Evolutionary conservation across 2,888 invertebrate species (phyloP).

Genomic region (Diarsia rubi): DNA sequence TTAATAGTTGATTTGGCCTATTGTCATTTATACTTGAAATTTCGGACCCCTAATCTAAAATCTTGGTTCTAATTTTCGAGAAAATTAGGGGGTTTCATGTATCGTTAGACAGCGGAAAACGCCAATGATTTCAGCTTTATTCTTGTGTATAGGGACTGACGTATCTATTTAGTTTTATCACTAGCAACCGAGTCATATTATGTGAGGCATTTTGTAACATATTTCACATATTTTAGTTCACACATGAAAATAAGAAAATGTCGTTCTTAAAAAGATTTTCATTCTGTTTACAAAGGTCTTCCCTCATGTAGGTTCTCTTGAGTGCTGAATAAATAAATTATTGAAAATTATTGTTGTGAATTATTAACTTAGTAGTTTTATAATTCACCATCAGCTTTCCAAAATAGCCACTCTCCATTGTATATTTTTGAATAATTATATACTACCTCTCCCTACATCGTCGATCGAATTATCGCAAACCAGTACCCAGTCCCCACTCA

Average conservation of each 20-base stretch:
- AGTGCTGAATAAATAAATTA: too few species aligned
- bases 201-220: background rate
- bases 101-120: background rate
- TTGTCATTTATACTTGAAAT: slow-evolving; percentile 75
- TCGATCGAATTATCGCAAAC: slow-evolving; percentile 58
- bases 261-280: too few species aligned
- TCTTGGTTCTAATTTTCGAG: slow-evolving; percentile 29
- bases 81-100: slow-evolving; percentile 31
- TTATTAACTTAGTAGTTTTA: too few species aligned
- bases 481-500: slow-evolving; percentile 49
- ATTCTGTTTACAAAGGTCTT: too few species aligned
- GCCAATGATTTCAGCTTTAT: background rate
- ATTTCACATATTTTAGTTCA: background rate
- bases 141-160: background rate
- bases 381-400: background rate
- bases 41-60: slow-evolving; percentile 47
- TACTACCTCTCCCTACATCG: slow-evolving; percentile 17
- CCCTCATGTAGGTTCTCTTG: too few species aligned
- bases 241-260: background rate
- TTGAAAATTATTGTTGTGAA: too few species aligned
- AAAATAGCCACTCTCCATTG: background rate
- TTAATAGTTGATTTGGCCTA: slow-evolving; percentile 82
- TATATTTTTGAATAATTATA: slow-evolving; percentile 48
- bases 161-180: background rate
- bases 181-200: background rate